Base-by-base conservation (phyloP, 1,140 invertebrate species). In the Teleopsis dalmanni region DNA sequence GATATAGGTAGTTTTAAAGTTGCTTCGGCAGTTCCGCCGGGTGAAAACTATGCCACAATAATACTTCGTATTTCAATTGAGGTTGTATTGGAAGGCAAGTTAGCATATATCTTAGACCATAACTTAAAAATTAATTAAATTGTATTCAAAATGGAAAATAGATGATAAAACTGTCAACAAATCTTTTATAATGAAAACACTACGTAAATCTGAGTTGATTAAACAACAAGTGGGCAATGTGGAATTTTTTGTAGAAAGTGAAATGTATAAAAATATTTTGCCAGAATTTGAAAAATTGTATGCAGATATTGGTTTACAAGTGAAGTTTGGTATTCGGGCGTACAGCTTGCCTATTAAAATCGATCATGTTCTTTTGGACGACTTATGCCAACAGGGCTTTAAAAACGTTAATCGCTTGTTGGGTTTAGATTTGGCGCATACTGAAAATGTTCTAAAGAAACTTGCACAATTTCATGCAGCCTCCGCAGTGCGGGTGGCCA, bases 381-480 rank as follows among this genome's bases (percentile, higher is more conserved):
- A 81, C 57, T 53, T 81, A 29, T 59, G 62, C n/a, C 56, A 58
- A 26, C 62, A 64, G 40, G 76, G 75, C 3, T 81, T 73, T 53
- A 62, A 60, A 11, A 80, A 80, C 74, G 63, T 65, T 3, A 75
- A 80, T 54, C 66, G 78, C 38, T 57, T 67, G 33, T 64, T 73
- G 41, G 75, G 78, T 10, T 51, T 81, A 1, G 63, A 76, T 31
- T 31, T 76, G 2, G 61, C 75, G n/a, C 72, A 76, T 43, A 55
- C 77, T 2, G 73, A 73, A 27, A 52, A 64, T n/a, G 73, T 74
- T 0, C 60, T 80, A 0, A 72, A 71, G 25, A 73, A 72, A 16
- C 53, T 80, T 19, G 78, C 77, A 1, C 73, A 74, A 23, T 80
- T 78, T 52, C 79, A 81, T 53, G 78, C 78, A 0, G 57, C 57